phyloP scores from a whole-genome alignment of 2,113 vertebrate species.

The Passer domesticus region DNA sequence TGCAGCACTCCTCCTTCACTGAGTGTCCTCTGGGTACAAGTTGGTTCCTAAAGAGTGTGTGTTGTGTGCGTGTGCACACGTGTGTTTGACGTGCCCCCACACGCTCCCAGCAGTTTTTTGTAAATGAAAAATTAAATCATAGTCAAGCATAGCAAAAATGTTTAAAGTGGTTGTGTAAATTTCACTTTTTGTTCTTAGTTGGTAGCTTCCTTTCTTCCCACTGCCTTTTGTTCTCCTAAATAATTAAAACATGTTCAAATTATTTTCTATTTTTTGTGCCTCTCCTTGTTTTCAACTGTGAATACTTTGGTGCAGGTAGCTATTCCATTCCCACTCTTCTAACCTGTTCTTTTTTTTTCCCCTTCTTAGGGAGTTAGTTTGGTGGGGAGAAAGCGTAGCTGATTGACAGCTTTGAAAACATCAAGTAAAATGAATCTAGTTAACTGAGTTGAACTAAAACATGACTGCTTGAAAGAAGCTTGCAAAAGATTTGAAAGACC shows the following conservation, averaged over 20 bases:
- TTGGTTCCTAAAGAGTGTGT: background rate
- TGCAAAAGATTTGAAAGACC: background rate
- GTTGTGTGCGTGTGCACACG: accelerated
- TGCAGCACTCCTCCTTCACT: background rate
- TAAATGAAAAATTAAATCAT: background rate
- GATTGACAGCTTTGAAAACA: background rate
- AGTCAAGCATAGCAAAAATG: background rate
- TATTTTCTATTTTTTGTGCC: background rate
- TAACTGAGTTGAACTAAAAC: background rate
- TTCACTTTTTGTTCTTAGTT: background rate
- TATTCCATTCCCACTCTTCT: background rate
- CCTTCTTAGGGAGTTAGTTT: background rate
- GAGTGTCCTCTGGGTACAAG: background rate
- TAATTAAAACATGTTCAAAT: background rate
- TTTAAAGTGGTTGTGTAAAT: background rate
- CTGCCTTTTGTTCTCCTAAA: background rate
- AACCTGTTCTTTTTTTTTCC: background rate
- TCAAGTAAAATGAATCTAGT: background rate
- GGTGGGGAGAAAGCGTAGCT: background rate
- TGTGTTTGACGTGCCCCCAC: background rate
- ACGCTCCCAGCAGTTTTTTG: background rate
- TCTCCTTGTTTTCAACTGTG: background rate
- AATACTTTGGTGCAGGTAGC: background rate
- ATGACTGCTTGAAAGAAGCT: constrained; percentile 16
- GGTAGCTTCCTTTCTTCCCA: background rate